Evolutionary conservation across 53 echinoderm and acorn worm species (phyloP).

Genomic region (Crossaster papposus): DNA sequence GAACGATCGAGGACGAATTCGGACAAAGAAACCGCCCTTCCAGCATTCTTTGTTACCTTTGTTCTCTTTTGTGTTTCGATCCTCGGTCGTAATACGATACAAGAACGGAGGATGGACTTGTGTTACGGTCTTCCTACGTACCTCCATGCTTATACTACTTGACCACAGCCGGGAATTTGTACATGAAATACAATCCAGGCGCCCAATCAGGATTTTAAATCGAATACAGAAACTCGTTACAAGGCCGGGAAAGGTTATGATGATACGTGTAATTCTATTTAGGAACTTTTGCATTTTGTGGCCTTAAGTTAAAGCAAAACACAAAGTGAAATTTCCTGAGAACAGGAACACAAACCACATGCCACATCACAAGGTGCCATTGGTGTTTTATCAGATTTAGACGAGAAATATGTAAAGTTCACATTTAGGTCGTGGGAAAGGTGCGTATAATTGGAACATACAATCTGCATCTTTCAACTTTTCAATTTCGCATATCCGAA

Average conservation of each 20-base stretch:
- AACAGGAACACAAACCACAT: background rate
- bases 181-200: background rate
- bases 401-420: background rate
- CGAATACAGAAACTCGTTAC: constrained; percentile 7
- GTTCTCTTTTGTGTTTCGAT: too few relatives aligned
- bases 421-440: constrained; percentile 20
- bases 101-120: too few relatives aligned
- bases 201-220: background rate
- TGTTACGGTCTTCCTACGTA: too few relatives aligned
- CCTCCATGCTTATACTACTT: background rate
- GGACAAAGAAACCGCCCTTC: too few relatives aligned
- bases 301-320: background rate
- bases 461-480: background rate
- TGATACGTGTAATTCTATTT: background rate
- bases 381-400: constrained; percentile 4
- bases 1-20: too few relatives aligned
- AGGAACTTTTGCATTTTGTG: background rate
- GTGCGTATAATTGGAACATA: background rate
- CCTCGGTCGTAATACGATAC: too few relatives aligned
- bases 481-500: background rate
- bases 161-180: background rate
- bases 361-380: background rate
- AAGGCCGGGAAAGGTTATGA: background rate
- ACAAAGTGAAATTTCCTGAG: constrained; percentile 5
- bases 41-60: too few relatives aligned